A percentile compares a stretch with the other conserved stretches of the same genome.
Conservation (phyloP, 2,888 invertebrate genomes). For the Microctonus aethiopoides region DNA sequence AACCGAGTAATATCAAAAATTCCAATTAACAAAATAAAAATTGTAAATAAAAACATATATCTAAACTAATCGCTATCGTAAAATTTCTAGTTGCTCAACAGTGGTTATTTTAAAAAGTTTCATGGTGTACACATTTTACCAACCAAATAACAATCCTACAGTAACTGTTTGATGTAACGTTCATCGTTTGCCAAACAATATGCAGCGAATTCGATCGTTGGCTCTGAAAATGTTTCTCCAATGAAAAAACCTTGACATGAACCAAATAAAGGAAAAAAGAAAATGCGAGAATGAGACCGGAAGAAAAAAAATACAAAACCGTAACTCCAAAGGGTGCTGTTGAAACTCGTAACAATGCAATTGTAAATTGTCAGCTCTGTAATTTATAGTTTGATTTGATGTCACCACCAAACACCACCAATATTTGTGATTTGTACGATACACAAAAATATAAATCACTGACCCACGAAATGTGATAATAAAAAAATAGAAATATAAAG, state of each 20-base stretch:
- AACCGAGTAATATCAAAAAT: too few species aligned
- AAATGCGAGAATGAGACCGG: not conserved
- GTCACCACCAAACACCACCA: not conserved
- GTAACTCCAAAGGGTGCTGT: not conserved
- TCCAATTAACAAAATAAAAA: too few species aligned
- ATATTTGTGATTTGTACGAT: not conserved
- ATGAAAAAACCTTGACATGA: not conserved
- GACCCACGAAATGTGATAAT: not conserved
- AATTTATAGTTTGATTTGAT: not conserved
- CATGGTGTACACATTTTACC: too few species aligned
- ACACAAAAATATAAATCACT: not conserved
- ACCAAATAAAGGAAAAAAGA: not conserved
- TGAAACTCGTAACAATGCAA: not conserved
- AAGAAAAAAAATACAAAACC: not conserved
- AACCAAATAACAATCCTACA: too few species aligned
- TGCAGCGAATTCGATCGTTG: not conserved
- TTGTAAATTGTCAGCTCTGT: not conserved
- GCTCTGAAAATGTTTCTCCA: conserved; percentile 10
- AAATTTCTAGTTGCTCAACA: too few species aligned
- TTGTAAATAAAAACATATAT: too few species aligned
- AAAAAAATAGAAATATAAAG: not conserved
- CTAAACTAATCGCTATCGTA: too few species aligned
- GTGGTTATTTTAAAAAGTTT: too few species aligned
- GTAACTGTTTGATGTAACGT: conserved; percentile 17
- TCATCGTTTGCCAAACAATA: not conserved